A percentile compares a stretch with the other conserved stretches of the same genome.
Conservation (phyloP, 2,797 vertebrate species). For the Hypotaenidia okinawae region DNA sequence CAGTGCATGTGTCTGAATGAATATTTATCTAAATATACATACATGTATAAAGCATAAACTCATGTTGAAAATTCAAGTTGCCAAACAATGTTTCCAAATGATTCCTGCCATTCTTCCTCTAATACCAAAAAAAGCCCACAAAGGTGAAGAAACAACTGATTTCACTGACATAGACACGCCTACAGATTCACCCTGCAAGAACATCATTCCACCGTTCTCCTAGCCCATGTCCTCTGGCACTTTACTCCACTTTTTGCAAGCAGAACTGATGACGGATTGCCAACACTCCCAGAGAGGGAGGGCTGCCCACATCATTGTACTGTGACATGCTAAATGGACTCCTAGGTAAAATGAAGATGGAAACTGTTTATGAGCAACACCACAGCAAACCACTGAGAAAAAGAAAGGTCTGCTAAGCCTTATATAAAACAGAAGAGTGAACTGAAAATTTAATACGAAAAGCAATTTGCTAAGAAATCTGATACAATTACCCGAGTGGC, state of each 20-base stretch:
- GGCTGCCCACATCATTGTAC: not conserved
- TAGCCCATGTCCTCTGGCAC: fast-evolving
- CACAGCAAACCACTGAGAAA: not conserved
- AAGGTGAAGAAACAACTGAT: not conserved
- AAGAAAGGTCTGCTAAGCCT: not conserved
- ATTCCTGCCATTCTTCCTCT: not conserved
- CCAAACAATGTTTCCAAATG: not conserved
- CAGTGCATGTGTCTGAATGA: not conserved
- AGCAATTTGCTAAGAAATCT: not conserved
- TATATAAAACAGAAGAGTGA: not conserved
- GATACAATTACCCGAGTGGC: not conserved
- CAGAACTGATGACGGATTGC: not conserved
- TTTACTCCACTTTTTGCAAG: not conserved
- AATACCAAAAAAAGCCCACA: not conserved
- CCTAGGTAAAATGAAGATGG: not conserved
- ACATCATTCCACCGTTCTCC: fast-evolving
- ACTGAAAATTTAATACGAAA: constrained; percentile 10
- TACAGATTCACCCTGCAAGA: not conserved
- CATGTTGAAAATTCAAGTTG: not conserved
- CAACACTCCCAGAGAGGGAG: not conserved
- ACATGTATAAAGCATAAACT: not conserved
- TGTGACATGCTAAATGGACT: fast-evolving
- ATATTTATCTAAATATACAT: not conserved
- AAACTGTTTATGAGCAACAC: not conserved
- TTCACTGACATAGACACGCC: fast-evolving